Base-by-base conservation (phyloP, 2,888 invertebrate genomes). In the Ophioninae sp. region DNA sequence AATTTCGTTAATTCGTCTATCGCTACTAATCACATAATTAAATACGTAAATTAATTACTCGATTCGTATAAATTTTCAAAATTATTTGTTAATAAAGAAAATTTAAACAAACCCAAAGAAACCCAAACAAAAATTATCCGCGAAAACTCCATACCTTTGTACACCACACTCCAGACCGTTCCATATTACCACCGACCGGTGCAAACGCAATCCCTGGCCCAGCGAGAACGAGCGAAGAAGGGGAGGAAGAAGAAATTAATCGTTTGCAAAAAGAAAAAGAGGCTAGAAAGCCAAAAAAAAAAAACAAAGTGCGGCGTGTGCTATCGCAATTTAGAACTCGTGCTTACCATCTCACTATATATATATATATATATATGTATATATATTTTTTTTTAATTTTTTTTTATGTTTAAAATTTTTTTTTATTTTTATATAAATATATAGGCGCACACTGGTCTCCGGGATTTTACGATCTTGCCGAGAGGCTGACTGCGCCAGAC, bases 381-480 rank as follows among this genome's bases (percentile, higher is more conserved):
- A 13, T 51, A 13, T 44, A n/a, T n/a, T n/a, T n/a, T n/a, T n/a
- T n/a, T n/a, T n/a, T n/a, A n/a, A n/a, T n/a, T n/a, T n/a, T n/a
- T n/a, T n/a, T n/a, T n/a, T n/a, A n/a, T n/a, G n/a, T n/a, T n/a
- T n/a, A n/a, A n/a, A n/a, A n/a, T n/a, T n/a, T n/a, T n/a, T n/a
- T n/a, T n/a, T n/a, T 44, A 44, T 44, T 13, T 44, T 13, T 44
- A 44, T 44, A 13, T 10, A 13, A 17, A 17, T 51, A 17, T 51
- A 51, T 51, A 51, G 6, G 13, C 6, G 51, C 13, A 64, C 64
- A 23, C 64, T 39, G 72, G 64, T 41, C 79, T 71, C 65, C 39
- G 81, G 64, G 61, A 65, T 81, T 81, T 81, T 81, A 81, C 81
- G 81, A 81, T 76, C 71, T 71, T 65, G 69, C 59, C 65, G 65